Conservation (phyloP, 1,140 invertebrate species). For the Helicorthomorpha holstii region DNA sequence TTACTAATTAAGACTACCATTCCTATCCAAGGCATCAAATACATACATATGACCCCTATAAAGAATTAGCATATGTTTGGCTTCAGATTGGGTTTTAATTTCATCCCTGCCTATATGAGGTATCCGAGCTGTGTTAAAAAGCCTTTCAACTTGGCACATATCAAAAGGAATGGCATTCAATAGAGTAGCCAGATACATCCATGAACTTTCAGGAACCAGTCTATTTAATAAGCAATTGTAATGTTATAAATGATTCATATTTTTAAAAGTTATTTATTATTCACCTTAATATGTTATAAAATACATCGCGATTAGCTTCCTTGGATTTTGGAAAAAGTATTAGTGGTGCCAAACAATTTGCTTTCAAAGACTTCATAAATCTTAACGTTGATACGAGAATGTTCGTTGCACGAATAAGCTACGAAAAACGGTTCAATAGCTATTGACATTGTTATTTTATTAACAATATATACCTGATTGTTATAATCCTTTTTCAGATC, state of each 20-base stretch:
- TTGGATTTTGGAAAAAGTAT: conserved; percentile 84
- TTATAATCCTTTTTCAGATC: too few relatives aligned
- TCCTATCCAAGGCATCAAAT: conserved; percentile 70
- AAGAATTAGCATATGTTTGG: conserved; percentile 68
- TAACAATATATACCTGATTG: too few relatives aligned
- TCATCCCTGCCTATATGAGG: conserved; percentile 64
- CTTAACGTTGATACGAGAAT: conserved; percentile 70
- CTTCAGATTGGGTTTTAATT: conserved; percentile 37
- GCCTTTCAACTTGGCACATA: conserved; percentile 84
- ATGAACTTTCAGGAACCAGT: conserved; percentile 50
- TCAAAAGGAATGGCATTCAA: conserved; percentile 94
- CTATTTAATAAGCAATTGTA: conserved; percentile 28
- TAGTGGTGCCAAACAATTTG: conserved; percentile 72
- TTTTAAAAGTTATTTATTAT: too few relatives aligned
- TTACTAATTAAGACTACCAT: conserved; percentile 33
- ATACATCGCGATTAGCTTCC: conserved; percentile 65
- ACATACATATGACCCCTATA: conserved; percentile 73
- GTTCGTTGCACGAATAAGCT: conserved; percentile 77
- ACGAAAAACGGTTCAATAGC: too few relatives aligned
- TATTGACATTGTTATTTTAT: too few relatives aligned
- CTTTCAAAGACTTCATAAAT: conserved; percentile 70
- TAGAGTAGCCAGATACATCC: conserved; percentile 79
- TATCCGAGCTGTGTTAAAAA: conserved; percentile 75
- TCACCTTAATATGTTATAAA: conserved; percentile 47
- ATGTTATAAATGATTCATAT: too few relatives aligned